These are phyloP conservation scores for Danionella dracula DNA, from an alignment of 2,797 vertebrate species.

Conservation along the genomic window DNA sequence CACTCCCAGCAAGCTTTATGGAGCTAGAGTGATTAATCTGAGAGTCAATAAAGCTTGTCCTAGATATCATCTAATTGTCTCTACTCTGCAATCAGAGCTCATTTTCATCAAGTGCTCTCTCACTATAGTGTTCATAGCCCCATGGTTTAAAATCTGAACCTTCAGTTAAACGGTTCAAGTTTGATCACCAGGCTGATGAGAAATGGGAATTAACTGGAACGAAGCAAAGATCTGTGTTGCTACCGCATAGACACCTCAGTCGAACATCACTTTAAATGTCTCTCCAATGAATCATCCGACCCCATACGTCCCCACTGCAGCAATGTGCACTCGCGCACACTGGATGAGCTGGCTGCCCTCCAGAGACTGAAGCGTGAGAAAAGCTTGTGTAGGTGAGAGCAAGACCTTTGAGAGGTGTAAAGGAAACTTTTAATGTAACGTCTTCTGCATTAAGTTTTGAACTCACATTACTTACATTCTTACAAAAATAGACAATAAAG, in stretches of 20 bases:
- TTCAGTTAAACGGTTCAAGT: background rate
- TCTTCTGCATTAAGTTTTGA: no score
- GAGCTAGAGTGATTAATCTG: background rate
- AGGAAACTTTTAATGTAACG: background rate
- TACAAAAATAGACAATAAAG: no score
- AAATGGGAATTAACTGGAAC: conserved; percentile 17
- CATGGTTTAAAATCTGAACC: background rate
- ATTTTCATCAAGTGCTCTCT: conserved; percentile 6
- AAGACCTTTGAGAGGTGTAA: background rate
- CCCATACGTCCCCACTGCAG: background rate
- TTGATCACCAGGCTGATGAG: conserved; percentile 6
- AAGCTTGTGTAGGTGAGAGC: background rate
- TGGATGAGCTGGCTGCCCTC: conserved; percentile 11
- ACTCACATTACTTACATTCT: no score
- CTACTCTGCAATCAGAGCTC: background rate
- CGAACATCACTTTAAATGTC: background rate
- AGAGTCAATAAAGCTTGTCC: conserved; percentile 4
- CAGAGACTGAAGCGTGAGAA: background rate
- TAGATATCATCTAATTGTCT: conserved; percentile 15
- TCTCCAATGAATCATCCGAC: conserved; percentile 10
- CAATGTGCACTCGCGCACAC: background rate
- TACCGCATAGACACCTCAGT: background rate
- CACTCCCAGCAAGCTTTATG: background rate
- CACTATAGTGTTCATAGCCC: background rate
- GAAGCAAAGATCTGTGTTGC: background rate